Base-by-base conservation (phyloP, 1,140 invertebrate species). In the Eufriesea mexicana region DNA sequence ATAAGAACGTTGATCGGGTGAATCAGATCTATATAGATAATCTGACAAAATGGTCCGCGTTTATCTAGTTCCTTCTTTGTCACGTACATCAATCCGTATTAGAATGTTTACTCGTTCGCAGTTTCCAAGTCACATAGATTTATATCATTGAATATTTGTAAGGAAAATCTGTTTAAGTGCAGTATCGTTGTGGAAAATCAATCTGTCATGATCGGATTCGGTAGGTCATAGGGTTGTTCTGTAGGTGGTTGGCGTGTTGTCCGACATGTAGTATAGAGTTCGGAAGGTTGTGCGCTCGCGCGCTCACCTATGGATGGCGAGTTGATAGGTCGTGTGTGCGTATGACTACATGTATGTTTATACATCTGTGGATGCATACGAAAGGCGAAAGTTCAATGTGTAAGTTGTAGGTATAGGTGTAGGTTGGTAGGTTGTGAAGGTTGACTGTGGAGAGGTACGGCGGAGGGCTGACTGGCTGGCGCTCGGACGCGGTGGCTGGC, bases 381-480 rank as follows among this genome's bases (percentile, higher is more conserved):
- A 73, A 45, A 80, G 70, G 64, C 54, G 62, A 73, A 59, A 78
- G 68, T 55, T 72, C 57, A 70, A 82, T 66, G 70, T 78, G 79
- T 83, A 62, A 70, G 74, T 57, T 45, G 85, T 82, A 71, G 62
- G 79, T 84, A 77, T 89, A 84, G 81, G 74, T 89, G 79, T 85
- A 84, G 86, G 80, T 85, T 86, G 72, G 85, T 88, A 86, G 86
- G 84, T 88, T 80, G 64, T 54, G 77, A 89, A 87, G 88, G 80
- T 90, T 84, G 83, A 84, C 79, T 70, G 67, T 76, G 66, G 71
- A 89, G 80, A 77, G 79, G 74, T 59, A 79, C 79, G 76, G 76
- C 55, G 81, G 84, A 86, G 87, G 66, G 47, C 68, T 80, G 71
- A 77, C 81, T 79, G 81, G 49, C 81, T 77, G 59, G 73, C 80